Percentiles rank a stretch among this genome's conserved stretches.
Conservation (phyloP, 1,140 invertebrate species). For the Tenebrio molitor region DNA sequence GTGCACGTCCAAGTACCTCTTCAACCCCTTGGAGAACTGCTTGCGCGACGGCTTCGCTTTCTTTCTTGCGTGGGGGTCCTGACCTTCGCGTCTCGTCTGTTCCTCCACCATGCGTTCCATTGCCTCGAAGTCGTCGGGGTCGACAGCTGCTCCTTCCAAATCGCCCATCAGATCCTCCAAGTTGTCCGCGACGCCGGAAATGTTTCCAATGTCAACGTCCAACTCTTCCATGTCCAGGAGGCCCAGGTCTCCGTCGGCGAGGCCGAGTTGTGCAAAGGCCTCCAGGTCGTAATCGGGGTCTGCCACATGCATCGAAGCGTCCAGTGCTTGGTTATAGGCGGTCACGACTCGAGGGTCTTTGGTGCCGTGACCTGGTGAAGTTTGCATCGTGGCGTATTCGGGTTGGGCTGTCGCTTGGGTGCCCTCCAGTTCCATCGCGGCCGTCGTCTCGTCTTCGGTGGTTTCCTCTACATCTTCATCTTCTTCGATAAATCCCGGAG, state of each 20-base stretch:
- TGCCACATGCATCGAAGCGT: no score
- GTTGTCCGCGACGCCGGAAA: no score
- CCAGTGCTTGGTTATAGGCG: not conserved
- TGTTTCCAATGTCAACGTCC: no score
- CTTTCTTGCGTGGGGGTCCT: not conserved
- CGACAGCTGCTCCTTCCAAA: not conserved
- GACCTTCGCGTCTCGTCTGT: not conserved
- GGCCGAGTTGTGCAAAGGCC: no score
- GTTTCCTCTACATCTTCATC: no score
- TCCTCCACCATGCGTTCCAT: slow-evolving; percentile 4
- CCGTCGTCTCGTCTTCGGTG: slow-evolving; percentile 1
- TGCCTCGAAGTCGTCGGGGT: not conserved
- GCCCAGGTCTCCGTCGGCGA: no score
- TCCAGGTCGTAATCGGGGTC: no score
- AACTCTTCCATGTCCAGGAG: no score
- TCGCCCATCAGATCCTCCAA: no score
- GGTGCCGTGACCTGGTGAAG: not conserved
- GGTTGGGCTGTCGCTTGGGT: not conserved
- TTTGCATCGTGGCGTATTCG: not conserved
- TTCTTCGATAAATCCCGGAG: not conserved
- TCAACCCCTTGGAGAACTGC: not conserved
- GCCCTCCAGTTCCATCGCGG: not conserved
- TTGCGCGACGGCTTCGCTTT: not conserved
- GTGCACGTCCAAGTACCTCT: not conserved
- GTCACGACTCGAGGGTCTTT: not conserved